phyloP scores from a whole-genome alignment of 1,140 invertebrate genomes.

The Pseudachorutes palmiensis region DNA sequence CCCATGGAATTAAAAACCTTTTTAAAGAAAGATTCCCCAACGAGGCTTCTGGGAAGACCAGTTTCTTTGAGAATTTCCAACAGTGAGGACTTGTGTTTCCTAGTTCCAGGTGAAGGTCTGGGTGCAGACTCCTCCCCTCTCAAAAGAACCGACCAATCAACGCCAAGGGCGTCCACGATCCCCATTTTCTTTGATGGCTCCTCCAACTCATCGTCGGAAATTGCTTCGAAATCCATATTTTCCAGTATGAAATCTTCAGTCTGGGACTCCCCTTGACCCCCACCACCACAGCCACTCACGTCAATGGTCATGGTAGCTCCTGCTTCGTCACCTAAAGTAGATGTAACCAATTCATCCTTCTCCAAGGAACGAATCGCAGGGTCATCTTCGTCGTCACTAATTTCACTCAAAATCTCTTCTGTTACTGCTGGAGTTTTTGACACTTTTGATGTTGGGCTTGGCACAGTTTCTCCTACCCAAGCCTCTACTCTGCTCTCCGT shows the following conservation, averaged over 20 bases:
- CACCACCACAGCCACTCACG: not conserved
- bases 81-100: slow-evolving; percentile 23
- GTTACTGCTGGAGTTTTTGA: not conserved
- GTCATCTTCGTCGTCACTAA: slow-evolving; percentile 37
- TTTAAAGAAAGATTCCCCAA: slow-evolving; percentile 30
- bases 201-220: slow-evolving; percentile 76
- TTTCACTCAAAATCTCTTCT: slow-evolving; percentile 28
- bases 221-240: slow-evolving; percentile 77
- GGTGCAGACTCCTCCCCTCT: slow-evolving; percentile 53
- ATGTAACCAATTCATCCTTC: not conserved
- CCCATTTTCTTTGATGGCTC: slow-evolving; percentile 57
- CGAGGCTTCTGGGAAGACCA: slow-evolving; percentile 52
- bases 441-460: slow-evolving; percentile 18
- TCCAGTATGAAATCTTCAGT: slow-evolving; percentile 56
- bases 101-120: slow-evolving; percentile 48
- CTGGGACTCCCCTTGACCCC: not conserved
- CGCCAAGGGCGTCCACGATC: slow-evolving; percentile 76
- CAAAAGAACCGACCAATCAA: slow-evolving; percentile 81
- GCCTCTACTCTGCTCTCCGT: not conserved
- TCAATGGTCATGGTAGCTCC: too few relatives aligned
- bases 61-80: slow-evolving; percentile 53
- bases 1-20: slow-evolving; percentile 17
- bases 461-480: slow-evolving; percentile 1
- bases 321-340: not conserved
- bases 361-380: slow-evolving; percentile 15